Base-by-base conservation (phyloP, 2,888 invertebrate species). In the Blastobasis adustella region DNA sequence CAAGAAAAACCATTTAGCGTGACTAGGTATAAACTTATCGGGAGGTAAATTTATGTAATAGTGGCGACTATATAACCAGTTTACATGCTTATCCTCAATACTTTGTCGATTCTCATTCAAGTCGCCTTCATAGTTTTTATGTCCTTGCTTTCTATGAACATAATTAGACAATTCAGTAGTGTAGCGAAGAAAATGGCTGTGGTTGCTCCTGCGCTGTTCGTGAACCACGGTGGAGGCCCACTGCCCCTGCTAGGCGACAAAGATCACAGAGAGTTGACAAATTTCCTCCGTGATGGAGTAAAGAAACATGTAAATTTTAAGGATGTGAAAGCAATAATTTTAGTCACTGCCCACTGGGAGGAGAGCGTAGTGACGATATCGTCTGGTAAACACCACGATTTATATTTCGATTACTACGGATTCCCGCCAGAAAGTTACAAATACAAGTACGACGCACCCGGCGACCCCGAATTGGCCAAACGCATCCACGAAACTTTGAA, bases 301-400 rank as follows among this genome's bases (percentile, higher is more conserved):
- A 76, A 81, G 50, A 82, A 84, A 49, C 76, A 86, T 57, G 61
- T 86, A 3, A 71, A 86, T 53, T 66, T 88, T 10, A 73, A 81
- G 47, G 74, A 81, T 46, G 45, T 83, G 6, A 84, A 82, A 65
- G 88, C 82, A 0, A 86, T 88, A 1, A 76, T 88, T 46, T 60
- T 88, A 23, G 85, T 88, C 7, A 88, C 88, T 0, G 88, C 88
- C 0, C 88, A 88, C 54, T 88, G 88, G 88, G 78, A 88, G 53
- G 85, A 85, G 54, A 71, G 61, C 9, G 60, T 69, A 23, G 86
- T 88, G 1, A 79, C 80, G 0, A 86, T 88, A 65, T 88, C 88
- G 1, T 86, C 87, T n/a, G 73, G 70, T 37, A 67, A 79, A 51
- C 75, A 80, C 9, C 88, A 88, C 52, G 70, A 77, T 54, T 63